Conservation (phyloP, 2,113 vertebrate species). For the Perca schrenkii region DNA sequence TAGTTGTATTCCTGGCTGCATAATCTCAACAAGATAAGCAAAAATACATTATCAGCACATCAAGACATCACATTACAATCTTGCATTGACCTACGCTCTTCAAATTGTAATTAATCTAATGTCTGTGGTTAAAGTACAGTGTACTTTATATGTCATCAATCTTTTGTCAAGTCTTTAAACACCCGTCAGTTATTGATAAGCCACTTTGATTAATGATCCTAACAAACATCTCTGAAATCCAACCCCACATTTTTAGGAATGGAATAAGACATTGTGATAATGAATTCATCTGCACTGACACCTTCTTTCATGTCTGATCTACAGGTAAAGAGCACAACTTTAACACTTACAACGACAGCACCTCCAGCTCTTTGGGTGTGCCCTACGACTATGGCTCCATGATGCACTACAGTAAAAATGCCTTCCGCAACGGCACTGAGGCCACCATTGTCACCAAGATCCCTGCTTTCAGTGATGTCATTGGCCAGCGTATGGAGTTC, state of each 20-base stretch:
- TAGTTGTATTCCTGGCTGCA: background rate
- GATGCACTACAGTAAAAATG: constrained; percentile 93
- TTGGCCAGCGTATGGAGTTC: constrained; percentile 96
- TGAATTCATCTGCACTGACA: background rate
- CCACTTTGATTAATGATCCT: background rate
- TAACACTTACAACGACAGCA: constrained; percentile 85
- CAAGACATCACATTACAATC: background rate
- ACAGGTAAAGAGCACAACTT: constrained; percentile 87
- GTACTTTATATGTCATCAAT: constrained; percentile 1
- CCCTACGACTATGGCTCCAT: constrained; percentile 94
- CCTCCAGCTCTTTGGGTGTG: constrained; percentile 86
- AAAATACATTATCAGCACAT: background rate
- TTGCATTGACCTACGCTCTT: background rate
- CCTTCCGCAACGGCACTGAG: constrained; percentile 86
- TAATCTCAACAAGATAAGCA: constrained; percentile 33
- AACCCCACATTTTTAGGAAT: background rate
- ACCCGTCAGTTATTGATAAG: background rate
- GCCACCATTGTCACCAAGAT: constrained; percentile 94
- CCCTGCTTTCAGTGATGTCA: constrained; percentile 89
- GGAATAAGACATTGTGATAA: background rate
- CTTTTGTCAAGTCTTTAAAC: background rate
- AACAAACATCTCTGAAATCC: background rate
- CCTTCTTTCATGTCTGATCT: background rate
- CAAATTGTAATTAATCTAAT: background rate
- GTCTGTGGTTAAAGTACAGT: background rate